Base-by-base conservation (phyloP, 2,797 vertebrate species). In the Phaenicophaeus curvirostris region DNA sequence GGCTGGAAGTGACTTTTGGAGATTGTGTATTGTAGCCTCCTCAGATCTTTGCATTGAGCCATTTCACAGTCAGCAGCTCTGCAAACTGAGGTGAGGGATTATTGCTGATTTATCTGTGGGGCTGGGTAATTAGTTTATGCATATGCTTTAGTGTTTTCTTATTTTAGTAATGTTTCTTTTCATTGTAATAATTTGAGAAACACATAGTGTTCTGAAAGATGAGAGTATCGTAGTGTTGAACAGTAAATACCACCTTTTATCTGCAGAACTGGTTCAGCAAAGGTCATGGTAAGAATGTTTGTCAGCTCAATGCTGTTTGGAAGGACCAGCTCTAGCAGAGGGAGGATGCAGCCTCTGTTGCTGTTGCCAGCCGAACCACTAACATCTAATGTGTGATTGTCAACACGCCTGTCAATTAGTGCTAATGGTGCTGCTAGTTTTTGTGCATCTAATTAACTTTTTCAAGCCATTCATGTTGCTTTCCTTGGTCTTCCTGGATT, bases 331-430 rank as follows among this genome's bases (percentile, higher is more conserved):
- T 42, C 25, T 6, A 53, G 42, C 37, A 69, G 76, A 53, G 17
- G 15, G 23, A 62, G 13, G 14, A 20, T 71, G 18, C 48, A 54
- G 61, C 3, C 50, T 76, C 14, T 0, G 0, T 33, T 69, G 12
- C 51, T 75, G 13, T n/a, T 73, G 39, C 63, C 59, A 1, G 0
- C 41, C 75, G 62, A 85, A 74, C n/a, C 44, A 27, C 42, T 48
- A 24, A 72, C 24, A 41, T 53, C 5, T 20, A 12, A 9, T 28
- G 13, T 54, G 65, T 15, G 33, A 48, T 25, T 87, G 81, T 44
- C 65, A 78, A 7, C 28, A 46, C 39, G n/a, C 33, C 55, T 74
- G 71, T n/a, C 67, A 87, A 3, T 77, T 63, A 68, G 28, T 54
- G 18, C 54, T 92, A 42, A 51, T 75, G 67, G 37, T 48, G 18